Conservation (phyloP, 2,888 invertebrate genomes). For the Drosophila falleni region DNA sequence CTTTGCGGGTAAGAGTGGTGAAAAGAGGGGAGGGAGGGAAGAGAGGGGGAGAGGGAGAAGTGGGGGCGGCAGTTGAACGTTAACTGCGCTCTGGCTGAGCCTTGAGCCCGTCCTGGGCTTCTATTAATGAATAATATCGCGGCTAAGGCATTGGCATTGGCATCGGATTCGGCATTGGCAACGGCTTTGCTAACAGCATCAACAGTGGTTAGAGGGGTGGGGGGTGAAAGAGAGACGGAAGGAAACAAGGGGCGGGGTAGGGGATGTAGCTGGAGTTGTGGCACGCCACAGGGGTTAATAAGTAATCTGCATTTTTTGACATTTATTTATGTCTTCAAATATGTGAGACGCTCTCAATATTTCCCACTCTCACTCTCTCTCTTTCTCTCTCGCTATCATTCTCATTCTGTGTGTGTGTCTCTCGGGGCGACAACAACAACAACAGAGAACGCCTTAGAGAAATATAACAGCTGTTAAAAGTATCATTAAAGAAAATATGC, state of each 20-base stretch:
- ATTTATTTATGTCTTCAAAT: slow-evolving; percentile 84
- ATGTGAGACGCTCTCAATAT: slow-evolving; percentile 58
- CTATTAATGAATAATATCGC: slow-evolving; percentile 84
- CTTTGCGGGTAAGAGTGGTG: not conserved
- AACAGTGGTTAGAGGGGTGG: slow-evolving; percentile 4
- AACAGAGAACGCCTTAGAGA: slow-evolving; percentile 51
- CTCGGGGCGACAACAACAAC: slow-evolving; percentile 13
- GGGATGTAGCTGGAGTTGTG: slow-evolving; percentile 49
- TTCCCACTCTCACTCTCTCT: not conserved
- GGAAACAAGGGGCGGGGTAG: not conserved
- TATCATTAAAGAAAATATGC: slow-evolving; percentile 76
- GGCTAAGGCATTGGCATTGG: slow-evolving; percentile 65
- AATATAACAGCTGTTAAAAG: slow-evolving; percentile 76
- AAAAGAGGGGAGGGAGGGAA: not conserved
- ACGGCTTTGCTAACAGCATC: slow-evolving; percentile 25
- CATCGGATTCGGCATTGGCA: slow-evolving; percentile 29
- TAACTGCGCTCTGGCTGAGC: slow-evolving; percentile 46
- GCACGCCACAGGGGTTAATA: slow-evolving; percentile 84
- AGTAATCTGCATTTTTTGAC: slow-evolving; percentile 85
- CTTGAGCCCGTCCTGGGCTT: slow-evolving; percentile 47
- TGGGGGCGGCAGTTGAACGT: slow-evolving; percentile 13
- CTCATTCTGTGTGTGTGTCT: slow-evolving; percentile 12
- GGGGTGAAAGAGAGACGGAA: not conserved
- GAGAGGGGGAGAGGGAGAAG: slow-evolving; percentile 7
- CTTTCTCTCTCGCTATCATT: slow-evolving; percentile 14